These are phyloP conservation scores for Limnephilus marmoratus DNA, from an alignment of 2,888 invertebrate species.

Conservation along the genomic window DNA sequence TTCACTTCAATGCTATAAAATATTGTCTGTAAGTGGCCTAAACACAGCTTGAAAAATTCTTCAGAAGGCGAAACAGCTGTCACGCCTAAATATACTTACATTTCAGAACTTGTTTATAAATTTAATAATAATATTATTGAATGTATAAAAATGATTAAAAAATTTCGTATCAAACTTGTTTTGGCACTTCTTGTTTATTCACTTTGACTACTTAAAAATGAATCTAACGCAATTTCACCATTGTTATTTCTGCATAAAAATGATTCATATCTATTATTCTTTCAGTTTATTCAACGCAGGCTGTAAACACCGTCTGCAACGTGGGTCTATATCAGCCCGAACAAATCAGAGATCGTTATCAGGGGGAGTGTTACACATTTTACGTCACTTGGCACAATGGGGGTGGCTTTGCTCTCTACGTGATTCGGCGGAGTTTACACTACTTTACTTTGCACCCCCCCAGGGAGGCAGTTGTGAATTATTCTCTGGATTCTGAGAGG, in stretches of 20 bases:
- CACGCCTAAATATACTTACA: too few relatives aligned
- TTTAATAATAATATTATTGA: too few relatives aligned
- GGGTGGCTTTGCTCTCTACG: background rate
- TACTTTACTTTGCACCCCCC: background rate
- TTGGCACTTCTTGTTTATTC: background rate
- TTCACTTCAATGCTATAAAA: too few relatives aligned
- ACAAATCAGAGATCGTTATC: background rate
- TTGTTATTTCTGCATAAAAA: background rate
- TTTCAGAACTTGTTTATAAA: too few relatives aligned
- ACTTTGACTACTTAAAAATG: background rate
- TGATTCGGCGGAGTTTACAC: constrained; percentile 2
- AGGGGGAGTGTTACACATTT: background rate
- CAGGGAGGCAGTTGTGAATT: background rate
- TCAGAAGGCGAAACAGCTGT: too few relatives aligned
- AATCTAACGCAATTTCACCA: background rate
- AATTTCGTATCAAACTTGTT: background rate
- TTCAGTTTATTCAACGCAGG: background rate
- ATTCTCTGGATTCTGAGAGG: background rate
- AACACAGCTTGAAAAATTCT: too few relatives aligned
- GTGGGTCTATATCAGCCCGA: background rate
- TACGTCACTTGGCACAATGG: background rate
- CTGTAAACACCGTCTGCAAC: background rate
- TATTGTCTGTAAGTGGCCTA: too few relatives aligned
- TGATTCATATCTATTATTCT: background rate
- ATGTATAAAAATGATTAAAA: background rate